These are phyloP conservation scores for Oryzias dopingdopingensis DNA, from an alignment of 2,797 vertebrate species.

Conservation along the genomic window DNA sequence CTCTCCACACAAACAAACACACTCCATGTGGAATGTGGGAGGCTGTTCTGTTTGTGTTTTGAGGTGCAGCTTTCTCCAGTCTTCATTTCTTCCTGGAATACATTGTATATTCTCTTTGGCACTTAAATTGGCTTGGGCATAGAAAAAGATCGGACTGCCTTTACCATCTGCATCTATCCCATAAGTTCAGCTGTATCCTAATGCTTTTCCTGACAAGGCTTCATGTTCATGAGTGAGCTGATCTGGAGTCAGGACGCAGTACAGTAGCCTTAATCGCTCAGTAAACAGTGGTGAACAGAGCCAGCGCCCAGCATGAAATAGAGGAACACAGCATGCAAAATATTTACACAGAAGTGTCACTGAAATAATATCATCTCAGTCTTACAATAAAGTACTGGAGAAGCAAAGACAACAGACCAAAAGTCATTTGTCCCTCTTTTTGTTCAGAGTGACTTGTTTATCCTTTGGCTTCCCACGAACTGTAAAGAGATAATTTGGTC, in stretches of 20 bases:
- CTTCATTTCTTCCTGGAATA: slow-evolving; percentile 10
- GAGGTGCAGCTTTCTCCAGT: slow-evolving; percentile 28
- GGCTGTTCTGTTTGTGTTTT: slow-evolving; percentile 49
- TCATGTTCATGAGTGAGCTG: slow-evolving; percentile 31
- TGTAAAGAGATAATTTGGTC: slow-evolving; percentile 48
- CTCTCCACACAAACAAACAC: slow-evolving; percentile 58
- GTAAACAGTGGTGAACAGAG: slow-evolving; percentile 75
- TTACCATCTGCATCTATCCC: slow-evolving; percentile 5
- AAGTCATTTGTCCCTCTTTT: slow-evolving; percentile 1
- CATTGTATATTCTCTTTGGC: neutral
- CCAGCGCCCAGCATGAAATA: slow-evolving; percentile 50
- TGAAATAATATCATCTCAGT: slow-evolving; percentile 69
- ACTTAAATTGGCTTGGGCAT: neutral
- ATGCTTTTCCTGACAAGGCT: slow-evolving; percentile 4
- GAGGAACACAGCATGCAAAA: slow-evolving; percentile 63
- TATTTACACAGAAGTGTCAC: slow-evolving; percentile 74
- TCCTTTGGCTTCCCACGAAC: slow-evolving; percentile 26
- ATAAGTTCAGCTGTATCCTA: slow-evolving; percentile 4
- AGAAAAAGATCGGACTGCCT: slow-evolving; percentile 13
- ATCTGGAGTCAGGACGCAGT: slow-evolving; percentile 51
- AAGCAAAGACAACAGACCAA: slow-evolving; percentile 54
- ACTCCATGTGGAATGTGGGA: slow-evolving; percentile 41
- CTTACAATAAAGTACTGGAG: slow-evolving; percentile 63
- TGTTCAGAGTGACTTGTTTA: slow-evolving; percentile 50
- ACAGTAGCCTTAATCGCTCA: slow-evolving; percentile 67